Conservation (phyloP, 2,888 invertebrate genomes). For the Schizotus pectinicornis region DNA sequence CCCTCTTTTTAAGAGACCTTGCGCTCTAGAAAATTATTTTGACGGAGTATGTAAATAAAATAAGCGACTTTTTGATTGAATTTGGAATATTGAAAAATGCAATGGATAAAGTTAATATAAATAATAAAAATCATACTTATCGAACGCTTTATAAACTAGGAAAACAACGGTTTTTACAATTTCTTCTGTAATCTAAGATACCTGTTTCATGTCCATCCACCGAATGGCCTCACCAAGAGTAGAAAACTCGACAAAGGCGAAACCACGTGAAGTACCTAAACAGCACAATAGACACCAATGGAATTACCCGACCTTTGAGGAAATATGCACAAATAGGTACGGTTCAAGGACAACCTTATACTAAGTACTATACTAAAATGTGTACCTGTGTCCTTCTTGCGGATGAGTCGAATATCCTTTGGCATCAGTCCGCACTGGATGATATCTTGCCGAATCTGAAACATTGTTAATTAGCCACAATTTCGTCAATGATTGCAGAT, state of each 20-base stretch:
- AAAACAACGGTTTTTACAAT: constrained; percentile 34
- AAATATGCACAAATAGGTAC: constrained; percentile 65
- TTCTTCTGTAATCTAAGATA: constrained; percentile 60
- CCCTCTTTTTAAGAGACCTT: constrained; percentile 58
- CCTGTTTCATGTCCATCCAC: constrained; percentile 94
- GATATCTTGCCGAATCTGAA: constrained; percentile 79
- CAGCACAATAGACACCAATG: constrained; percentile 62
- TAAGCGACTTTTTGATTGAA: constrained; percentile 12
- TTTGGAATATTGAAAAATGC: constrained; percentile 7
- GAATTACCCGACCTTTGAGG: constrained; percentile 56
- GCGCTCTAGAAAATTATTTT: constrained; percentile 45
- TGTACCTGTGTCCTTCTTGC: constrained; percentile 85
- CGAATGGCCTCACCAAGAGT: constrained; percentile 84
- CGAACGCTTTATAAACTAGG: constrained; percentile 32
- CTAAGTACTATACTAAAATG: constrained; percentile 32
- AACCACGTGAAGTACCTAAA: constrained; percentile 90
- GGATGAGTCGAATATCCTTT: constrained; percentile 80
- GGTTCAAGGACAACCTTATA: constrained; percentile 53
- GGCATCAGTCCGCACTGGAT: constrained; percentile 76
- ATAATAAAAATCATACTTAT: constrained; percentile 39
- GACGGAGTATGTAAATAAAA: constrained; percentile 11
- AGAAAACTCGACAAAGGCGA: constrained; percentile 93
- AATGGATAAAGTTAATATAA: constrained; percentile 19
- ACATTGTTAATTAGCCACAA: constrained; percentile 33
- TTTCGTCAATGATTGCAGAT: constrained; percentile 17